A percentile compares a stretch with the other conserved stretches of the same genome.
Conservation (phyloP, 2,888 invertebrate genomes). For the Pardosa pseudoannulata region DNA sequence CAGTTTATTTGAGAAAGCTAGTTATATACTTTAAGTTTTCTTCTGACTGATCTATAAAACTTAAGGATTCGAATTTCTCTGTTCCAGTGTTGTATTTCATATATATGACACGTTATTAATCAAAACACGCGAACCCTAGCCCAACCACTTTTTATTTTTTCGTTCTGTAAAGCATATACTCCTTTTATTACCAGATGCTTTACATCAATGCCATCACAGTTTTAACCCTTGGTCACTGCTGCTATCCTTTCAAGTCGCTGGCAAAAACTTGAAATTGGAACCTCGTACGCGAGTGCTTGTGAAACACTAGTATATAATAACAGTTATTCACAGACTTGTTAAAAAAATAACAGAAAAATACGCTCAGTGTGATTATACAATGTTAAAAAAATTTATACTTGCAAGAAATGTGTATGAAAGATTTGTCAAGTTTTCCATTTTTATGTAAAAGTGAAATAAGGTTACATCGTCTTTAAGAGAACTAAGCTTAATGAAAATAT, state of each 20-base stretch:
- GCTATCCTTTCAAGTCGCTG: neutral
- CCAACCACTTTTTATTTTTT: neutral
- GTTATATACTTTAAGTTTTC: no score
- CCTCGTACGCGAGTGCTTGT: neutral
- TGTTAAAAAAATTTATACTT: neutral
- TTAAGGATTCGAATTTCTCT: neutral
- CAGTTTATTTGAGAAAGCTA: no score
- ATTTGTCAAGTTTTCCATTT: neutral
- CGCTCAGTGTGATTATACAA: neutral
- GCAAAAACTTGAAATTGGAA: neutral
- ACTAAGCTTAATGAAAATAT: neutral
- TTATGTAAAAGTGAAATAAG: neutral
- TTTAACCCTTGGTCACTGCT: neutral
- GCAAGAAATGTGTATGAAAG: neutral
- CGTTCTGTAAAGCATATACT: neutral
- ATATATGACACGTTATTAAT: neutral
- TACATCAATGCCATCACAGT: conserved; percentile 4
- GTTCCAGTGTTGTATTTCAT: neutral
- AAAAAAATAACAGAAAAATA: neutral
- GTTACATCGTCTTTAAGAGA: neutral
- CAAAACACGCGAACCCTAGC: neutral
- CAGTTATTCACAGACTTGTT: neutral
- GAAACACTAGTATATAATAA: neutral
- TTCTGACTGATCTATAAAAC: neutral
- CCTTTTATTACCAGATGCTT: conserved; percentile 5